phyloP scores from a whole-genome alignment of 1,140 invertebrate genomes.

The Cotesia glomerata region DNA sequence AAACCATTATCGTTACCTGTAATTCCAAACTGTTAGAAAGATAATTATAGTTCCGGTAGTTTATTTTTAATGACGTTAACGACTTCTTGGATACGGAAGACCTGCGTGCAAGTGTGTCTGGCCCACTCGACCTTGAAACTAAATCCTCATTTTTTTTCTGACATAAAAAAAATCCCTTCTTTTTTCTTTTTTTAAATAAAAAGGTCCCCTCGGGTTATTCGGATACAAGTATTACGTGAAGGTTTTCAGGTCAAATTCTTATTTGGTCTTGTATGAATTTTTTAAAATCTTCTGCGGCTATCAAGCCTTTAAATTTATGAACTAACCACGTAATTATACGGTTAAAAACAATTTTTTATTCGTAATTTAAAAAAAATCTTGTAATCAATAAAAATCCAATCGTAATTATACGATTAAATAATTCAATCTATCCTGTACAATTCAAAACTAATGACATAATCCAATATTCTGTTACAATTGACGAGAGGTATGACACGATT shows the following conservation, averaged over 20 bases:
- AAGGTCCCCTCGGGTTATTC: no score
- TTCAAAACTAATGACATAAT: no score
- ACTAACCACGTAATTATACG: no score
- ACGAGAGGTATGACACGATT: no score
- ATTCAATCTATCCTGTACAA: no score
- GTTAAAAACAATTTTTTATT: no score
- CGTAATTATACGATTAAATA: no score
- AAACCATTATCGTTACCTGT: conserved; percentile 9
- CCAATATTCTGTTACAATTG: no score
- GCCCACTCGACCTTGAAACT: conserved; percentile 12
- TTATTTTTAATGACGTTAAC: conserved; percentile 28
- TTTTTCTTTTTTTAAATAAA: background rate
- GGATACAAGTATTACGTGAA: background rate
- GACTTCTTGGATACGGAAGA: conserved; percentile 27
- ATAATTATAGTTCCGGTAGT: conserved; percentile 21
- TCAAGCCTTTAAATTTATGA: no score
- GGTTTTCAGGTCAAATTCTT: conserved; percentile 5
- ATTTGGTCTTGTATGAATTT: background rate
- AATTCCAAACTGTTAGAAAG: conserved; percentile 11
- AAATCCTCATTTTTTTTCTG: background rate
- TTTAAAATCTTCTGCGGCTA: no score
- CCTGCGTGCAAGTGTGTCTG: background rate
- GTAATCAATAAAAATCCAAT: no score
- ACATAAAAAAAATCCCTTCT: background rate
- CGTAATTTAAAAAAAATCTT: no score